Percentiles rank a stretch among this genome's conserved stretches.
These are phyloP conservation scores for Drosophila kohkoa DNA, from an alignment of 1,140 invertebrate species.

Conservation along the genomic window DNA sequence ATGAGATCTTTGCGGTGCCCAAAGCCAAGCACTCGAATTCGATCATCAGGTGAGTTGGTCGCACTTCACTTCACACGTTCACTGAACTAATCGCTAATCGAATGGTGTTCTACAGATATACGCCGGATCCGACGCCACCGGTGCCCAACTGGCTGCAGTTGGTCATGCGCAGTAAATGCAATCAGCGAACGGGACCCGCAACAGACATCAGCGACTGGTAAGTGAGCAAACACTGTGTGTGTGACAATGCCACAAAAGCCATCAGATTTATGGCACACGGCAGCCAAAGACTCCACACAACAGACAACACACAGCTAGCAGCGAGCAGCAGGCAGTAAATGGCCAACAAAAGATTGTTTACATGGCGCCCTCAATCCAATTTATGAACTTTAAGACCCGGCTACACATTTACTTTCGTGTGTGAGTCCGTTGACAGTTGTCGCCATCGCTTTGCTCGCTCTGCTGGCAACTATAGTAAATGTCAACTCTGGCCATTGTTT, in stretches of 20 bases:
- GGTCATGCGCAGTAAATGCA: conserved; percentile 84
- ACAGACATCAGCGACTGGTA: conserved; percentile 65
- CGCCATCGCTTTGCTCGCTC: conserved; percentile 52
- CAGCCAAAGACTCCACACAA: conserved; percentile 52
- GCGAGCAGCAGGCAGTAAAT: not conserved
- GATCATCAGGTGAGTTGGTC: conserved; percentile 70
- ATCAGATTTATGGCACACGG: conserved; percentile 78
- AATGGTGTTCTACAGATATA: conserved; percentile 56
- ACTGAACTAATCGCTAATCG: not conserved
- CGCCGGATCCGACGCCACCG: conserved; percentile 74
- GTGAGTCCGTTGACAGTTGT: conserved; percentile 72
- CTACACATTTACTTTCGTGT: conserved; percentile 74
- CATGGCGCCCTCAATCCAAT: conserved; percentile 65
- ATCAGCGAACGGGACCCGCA: conserved; percentile 49
- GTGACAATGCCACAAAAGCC: conserved; percentile 42
- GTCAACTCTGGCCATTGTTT: conserved; percentile 62
- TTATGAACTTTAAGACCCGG: conserved; percentile 74
- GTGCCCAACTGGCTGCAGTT: conserved; percentile 84
- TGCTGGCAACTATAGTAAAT: conserved; percentile 3
- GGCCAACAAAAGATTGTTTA: conserved; percentile 67
- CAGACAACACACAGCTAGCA: not conserved
- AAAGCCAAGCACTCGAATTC: conserved; percentile 72
- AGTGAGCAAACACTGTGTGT: conserved; percentile 37
- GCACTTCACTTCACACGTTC: not conserved
- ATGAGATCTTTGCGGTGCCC: conserved; percentile 72